phyloP scores from a whole-genome alignment of 2,113 vertebrate genomes.

The Paramisgurnus dabryanus region DNA sequence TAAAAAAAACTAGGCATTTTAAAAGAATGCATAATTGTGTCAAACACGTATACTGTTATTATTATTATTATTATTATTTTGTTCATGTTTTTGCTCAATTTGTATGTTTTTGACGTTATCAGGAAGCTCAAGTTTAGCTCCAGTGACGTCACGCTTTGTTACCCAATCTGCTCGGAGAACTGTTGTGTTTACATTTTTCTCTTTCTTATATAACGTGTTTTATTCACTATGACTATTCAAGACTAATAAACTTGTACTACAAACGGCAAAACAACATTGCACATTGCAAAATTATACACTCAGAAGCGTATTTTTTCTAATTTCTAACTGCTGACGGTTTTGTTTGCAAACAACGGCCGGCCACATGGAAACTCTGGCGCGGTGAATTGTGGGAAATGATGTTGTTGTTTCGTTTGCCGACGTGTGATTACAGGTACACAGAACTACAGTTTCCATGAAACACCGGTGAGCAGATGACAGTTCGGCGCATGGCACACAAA shows the following conservation, averaged over 20 bases:
- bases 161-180: neutral
- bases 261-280: neutral
- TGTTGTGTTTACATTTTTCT: too few relatives aligned
- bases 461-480: conserved; percentile 32
- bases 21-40: too few relatives aligned
- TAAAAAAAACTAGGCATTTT: too few relatives aligned
- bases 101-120: too few relatives aligned
- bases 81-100: too few relatives aligned
- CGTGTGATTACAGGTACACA: rapidly evolving
- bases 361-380: conserved; percentile 67
- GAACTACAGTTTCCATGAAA: conserved; percentile 66
- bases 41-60: too few relatives aligned
- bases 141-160: neutral
- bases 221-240: neutral
- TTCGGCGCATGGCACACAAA: conserved; percentile 62
- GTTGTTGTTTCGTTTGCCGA: conserved; percentile 33
- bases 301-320: neutral
- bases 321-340: conserved; percentile 45
- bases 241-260: neutral
- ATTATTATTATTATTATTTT: too few relatives aligned
- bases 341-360: conserved; percentile 80
- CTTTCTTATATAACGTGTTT: too few relatives aligned
- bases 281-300: neutral
- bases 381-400: conserved; percentile 59
- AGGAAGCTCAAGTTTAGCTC: neutral